phyloP scores from a whole-genome alignment of 2,888 invertebrate species.

The Noctua fimbriata region DNA sequence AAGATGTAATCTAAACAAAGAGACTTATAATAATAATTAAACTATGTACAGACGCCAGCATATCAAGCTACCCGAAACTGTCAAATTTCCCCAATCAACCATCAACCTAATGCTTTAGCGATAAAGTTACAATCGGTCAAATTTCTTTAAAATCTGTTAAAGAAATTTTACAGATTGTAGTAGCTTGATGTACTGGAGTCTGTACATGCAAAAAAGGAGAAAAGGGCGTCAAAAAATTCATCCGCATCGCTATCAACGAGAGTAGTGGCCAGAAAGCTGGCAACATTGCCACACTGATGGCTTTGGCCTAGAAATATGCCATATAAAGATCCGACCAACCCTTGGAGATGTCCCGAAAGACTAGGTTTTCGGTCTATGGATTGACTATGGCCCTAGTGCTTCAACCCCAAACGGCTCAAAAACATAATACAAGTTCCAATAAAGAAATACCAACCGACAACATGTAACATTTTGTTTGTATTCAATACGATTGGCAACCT shows the following conservation, averaged over 20 bases:
- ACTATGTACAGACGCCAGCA: background rate
- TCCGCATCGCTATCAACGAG: background rate
- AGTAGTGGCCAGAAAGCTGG: background rate
- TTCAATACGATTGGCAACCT: slow-evolving; percentile 22
- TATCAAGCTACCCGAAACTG: too few relatives aligned
- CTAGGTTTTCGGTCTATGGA: background rate
- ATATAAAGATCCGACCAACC: background rate
- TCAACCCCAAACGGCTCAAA: background rate
- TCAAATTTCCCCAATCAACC: too few relatives aligned
- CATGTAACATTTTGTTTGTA: background rate
- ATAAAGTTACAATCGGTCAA: too few relatives aligned
- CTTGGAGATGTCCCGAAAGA: background rate
- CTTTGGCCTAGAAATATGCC: background rate
- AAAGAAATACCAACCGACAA: background rate
- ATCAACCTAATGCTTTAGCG: too few relatives aligned
- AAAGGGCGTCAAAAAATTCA: too few relatives aligned
- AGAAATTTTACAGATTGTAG: too few relatives aligned
- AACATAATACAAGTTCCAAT: background rate
- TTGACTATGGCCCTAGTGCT: background rate
- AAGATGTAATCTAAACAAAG: background rate
- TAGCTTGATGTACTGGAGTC: too few relatives aligned
- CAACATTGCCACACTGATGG: background rate
- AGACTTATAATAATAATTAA: background rate
- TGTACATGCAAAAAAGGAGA: background rate
- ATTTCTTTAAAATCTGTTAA: too few relatives aligned